Conservation (phyloP, 37 sponge, comb jelly and placozoan genomes). For the Crambe crambe region DNA sequence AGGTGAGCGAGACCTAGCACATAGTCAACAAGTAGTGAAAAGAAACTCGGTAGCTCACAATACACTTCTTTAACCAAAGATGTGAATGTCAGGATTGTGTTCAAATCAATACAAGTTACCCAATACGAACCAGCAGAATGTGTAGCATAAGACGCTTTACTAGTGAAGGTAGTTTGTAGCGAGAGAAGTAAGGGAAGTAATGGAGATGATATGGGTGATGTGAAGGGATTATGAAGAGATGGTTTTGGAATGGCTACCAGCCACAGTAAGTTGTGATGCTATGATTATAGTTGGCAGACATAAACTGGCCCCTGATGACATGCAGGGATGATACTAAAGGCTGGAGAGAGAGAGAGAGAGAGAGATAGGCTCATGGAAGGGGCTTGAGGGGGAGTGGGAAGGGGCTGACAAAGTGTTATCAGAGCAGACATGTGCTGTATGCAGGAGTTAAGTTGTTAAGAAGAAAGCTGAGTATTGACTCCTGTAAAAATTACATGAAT, state of each 20-base stretch:
- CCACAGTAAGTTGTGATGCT: neutral
- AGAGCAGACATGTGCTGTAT: slow-evolving; percentile 8
- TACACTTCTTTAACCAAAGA: too few species aligned
- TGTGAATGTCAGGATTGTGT: too few species aligned
- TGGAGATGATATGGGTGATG: neutral
- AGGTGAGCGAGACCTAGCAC: slow-evolving; percentile 11
- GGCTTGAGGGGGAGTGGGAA: neutral
- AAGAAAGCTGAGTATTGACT: neutral
- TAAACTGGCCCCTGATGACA: neutral
- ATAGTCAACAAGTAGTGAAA: neutral
- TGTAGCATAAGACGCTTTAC: neutral
- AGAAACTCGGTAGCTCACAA: neutral
- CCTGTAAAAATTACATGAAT: slow-evolving; percentile 9
- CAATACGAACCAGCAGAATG: slow-evolving; percentile 1
- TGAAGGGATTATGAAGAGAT: slow-evolving; percentile 4
- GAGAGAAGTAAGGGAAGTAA: neutral
- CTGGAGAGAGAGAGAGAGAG: slow-evolving; percentile 2
- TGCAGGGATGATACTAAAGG: slow-evolving; percentile 18
- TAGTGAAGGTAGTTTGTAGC: slow-evolving; percentile 12
- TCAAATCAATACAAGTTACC: neutral
- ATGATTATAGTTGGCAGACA: slow-evolving; percentile 4
- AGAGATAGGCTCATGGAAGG: neutral
- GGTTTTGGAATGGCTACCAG: neutral
- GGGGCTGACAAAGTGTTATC: neutral
- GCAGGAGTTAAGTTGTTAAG: neutral